Conservation (phyloP, 2,888 invertebrate species). For the Synanthedon formicaeformis region DNA sequence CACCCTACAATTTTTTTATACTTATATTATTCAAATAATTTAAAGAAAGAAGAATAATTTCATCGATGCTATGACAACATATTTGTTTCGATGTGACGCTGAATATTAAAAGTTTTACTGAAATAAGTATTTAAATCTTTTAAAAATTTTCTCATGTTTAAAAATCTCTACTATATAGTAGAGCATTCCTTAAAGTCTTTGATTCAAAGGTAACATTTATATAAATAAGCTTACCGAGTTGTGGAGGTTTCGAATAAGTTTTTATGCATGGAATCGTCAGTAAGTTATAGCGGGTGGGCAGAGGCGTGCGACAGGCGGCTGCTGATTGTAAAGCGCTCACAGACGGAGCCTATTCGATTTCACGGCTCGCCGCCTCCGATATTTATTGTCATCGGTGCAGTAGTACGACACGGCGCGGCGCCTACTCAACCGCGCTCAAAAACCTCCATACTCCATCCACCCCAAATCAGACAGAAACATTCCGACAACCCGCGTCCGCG, state of each 20-base stretch:
- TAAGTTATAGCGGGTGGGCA: slow-evolving; percentile 47
- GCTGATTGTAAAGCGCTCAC: slow-evolving; percentile 70
- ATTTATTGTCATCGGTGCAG: slow-evolving; percentile 71
- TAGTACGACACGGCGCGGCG: slow-evolving; percentile 59
- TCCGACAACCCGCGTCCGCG: slow-evolving; percentile 35
- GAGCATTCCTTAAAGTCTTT: too few relatives aligned
- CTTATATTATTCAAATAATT: too few relatives aligned
- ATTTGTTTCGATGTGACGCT: too few relatives aligned
- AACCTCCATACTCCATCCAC: slow-evolving; percentile 43
- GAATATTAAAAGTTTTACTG: too few relatives aligned
- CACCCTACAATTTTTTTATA: too few relatives aligned
- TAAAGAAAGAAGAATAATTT: too few relatives aligned
- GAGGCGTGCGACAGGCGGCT: slow-evolving; percentile 55
- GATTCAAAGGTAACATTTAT: neutral
- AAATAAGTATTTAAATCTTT: too few relatives aligned
- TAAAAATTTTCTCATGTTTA: too few relatives aligned
- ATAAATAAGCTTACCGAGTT: neutral
- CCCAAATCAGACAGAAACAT: slow-evolving; percentile 59
- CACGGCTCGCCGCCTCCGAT: slow-evolving; percentile 67
- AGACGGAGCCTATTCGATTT: slow-evolving; percentile 71
- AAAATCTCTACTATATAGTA: too few relatives aligned
- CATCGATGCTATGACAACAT: too few relatives aligned
- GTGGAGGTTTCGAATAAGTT: slow-evolving; percentile 22
- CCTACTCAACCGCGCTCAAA: slow-evolving; percentile 66
- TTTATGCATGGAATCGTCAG: slow-evolving; percentile 49